Evolutionary conservation across 2,797 vertebrate species (phyloP).

Genomic region (Labeo calbasu): DNA sequence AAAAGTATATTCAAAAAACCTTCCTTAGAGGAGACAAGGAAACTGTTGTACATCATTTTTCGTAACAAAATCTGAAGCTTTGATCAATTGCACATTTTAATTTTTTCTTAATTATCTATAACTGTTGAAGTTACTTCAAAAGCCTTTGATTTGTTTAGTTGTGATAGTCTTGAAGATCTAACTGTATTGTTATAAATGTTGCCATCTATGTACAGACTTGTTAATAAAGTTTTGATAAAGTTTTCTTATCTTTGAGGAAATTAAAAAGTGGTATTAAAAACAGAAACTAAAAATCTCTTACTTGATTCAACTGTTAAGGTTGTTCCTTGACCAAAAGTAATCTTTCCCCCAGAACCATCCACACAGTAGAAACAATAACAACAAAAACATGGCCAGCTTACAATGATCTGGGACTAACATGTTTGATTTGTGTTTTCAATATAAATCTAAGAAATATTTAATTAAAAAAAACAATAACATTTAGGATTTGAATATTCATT

Average conservation of each 20-base stretch:
- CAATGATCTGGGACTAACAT: background rate
- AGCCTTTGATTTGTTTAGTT: background rate
- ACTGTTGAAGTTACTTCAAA: background rate
- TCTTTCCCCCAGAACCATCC: slow-evolving; percentile 34
- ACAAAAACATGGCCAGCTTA: slow-evolving; percentile 41
- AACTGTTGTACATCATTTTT: background rate
- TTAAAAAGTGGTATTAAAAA: background rate
- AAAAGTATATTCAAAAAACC: slow-evolving; percentile 30
- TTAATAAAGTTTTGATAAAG: background rate
- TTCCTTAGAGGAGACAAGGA: background rate
- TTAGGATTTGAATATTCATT: background rate
- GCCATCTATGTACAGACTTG: background rate
- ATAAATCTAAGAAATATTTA: background rate
- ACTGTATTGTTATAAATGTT: background rate
- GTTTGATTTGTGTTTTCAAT: background rate
- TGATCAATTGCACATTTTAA: background rate
- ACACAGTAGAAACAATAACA: slow-evolving; percentile 37
- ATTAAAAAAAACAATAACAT: background rate
- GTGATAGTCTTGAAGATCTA: background rate
- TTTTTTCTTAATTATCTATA: background rate
- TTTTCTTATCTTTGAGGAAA: background rate
- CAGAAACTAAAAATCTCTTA: background rate
- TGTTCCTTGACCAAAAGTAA: slow-evolving; percentile 50
- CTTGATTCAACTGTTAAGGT: slow-evolving; percentile 27
- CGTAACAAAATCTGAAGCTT: background rate